Conservation (phyloP, 2,113 vertebrate genomes). For the Columba livia region DNA sequence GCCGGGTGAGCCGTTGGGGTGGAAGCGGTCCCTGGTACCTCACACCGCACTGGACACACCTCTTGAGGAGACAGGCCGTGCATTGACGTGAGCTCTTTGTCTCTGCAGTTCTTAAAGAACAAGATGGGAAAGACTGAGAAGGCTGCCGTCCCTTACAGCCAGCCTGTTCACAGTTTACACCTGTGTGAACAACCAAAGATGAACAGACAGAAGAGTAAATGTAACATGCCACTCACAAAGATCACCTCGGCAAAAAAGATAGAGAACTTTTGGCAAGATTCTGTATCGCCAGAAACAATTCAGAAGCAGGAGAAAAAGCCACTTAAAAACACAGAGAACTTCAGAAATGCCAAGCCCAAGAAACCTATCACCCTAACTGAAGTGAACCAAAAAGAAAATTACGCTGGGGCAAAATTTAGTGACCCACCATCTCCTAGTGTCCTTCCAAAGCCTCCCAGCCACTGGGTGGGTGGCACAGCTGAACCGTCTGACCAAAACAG, state of each 20-base stretch:
- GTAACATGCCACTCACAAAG: conserved; percentile 63
- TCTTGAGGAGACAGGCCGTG: neutral
- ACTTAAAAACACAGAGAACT: conserved; percentile 76
- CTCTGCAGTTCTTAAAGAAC: conserved; percentile 83
- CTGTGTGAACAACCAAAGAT: conserved; percentile 78
- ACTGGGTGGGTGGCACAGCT: conserved; percentile 87
- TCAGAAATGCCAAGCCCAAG: conserved; percentile 67
- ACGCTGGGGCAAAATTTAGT: conserved; percentile 94
- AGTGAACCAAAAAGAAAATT: conserved; percentile 85
- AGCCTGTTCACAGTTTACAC: conserved; percentile 72
- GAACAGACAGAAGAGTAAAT: conserved; percentile 80
- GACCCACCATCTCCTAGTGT: conserved; percentile 95
- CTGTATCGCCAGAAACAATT: conserved; percentile 53
- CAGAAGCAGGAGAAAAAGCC: conserved; percentile 80
- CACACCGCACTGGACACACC: neutral
- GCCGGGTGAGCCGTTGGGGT: no score
- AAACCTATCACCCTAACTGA: conserved; percentile 70
- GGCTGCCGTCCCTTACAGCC: conserved; percentile 68
- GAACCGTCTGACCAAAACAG: conserved; percentile 78
- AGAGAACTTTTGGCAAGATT: conserved; percentile 78
- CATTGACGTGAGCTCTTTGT: conserved; percentile 55
- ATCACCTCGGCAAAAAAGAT: conserved; percentile 71
- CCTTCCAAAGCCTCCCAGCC: conserved; percentile 93
- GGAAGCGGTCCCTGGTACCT: no score
- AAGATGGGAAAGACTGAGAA: conserved; percentile 85